These are phyloP conservation scores for Microhierax caerulescens DNA, from an alignment of 2,797 vertebrate species.

Conservation along the genomic window DNA sequence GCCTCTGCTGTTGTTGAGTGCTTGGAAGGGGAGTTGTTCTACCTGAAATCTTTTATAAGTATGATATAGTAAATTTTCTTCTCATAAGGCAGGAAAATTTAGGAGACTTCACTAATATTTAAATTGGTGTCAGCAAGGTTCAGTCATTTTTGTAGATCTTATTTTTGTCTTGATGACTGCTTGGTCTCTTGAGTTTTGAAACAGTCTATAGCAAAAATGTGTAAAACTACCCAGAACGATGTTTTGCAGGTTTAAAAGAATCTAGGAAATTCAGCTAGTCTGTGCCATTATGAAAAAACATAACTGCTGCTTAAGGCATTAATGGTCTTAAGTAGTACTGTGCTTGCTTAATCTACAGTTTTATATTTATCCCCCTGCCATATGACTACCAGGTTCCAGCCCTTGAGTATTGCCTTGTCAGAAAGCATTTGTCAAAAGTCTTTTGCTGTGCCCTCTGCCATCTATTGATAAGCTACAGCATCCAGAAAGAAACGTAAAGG, in stretches of 20 bases:
- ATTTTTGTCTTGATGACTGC: neutral
- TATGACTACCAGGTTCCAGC: neutral
- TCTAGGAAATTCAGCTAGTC: neutral
- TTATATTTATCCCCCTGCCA: neutral
- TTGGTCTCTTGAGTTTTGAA: neutral
- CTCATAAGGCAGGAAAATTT: neutral
- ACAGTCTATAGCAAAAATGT: neutral
- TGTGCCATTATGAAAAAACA: neutral
- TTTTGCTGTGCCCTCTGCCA: neutral
- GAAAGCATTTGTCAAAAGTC: neutral
- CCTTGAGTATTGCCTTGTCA: neutral
- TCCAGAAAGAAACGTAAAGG: neutral
- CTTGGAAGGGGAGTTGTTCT: neutral
- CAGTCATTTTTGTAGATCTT: neutral
- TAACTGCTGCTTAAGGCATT: neutral
- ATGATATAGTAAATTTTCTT: neutral
- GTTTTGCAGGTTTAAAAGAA: neutral
- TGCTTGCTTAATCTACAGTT: neutral
- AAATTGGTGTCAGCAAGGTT: neutral
- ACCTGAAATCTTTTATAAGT: neutral
- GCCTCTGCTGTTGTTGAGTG: neutral
- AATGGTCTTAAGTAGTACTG: neutral
- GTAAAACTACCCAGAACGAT: neutral
- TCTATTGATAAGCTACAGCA: neutral
- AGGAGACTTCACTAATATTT: neutral